Evolutionary conservation across 2,888 invertebrate genomes (phyloP), one percentile per base, ranked within the genome.

Genomic region (Ennomos quercinarius): DNA sequence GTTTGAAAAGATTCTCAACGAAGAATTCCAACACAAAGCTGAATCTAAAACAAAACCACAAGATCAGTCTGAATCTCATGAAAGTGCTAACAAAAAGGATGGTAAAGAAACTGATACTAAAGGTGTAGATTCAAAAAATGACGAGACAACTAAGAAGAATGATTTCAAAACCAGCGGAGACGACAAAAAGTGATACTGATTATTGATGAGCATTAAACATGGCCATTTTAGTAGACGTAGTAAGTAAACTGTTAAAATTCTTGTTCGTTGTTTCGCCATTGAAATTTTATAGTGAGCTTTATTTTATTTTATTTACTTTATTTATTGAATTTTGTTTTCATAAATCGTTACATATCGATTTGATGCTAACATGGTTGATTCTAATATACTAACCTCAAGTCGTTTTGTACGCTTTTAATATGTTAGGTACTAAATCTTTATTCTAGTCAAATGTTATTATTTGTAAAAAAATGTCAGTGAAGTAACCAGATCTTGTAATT

Each of bases 381-480:
- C 38, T 52, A 67, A 69, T 69, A 71, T 68, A 73, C 66, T 65
- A 60, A 61, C 71, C 37, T 58, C 57, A 54, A 39, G 51, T 48
- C 39, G 17, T 55, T 57, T 71, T 71, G 67, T 68, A 75, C 68
- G 71, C 70, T 73, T 69, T n/a, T n/a, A n/a, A 74, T 74, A 80
- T 80, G 80, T 76, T 62, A n/a, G n/a, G n/a, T n/a, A 56, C 27
- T 27, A 75, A 77, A 79, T 76, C 71, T 87, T 85, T 84, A 87
- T 89, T 89, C 90, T 89, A 84, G 74, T 74, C 77, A 74, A 74
- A 74, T 72, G 70, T 65, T 69, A 74, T 80, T 76, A 78, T 81
- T 78, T 84, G 77, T 77, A 79, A 79, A 77, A 72, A 91, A 91
- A 91, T 91, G 91, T 89, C 86, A 87, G 91, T 91, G 90, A 78